Conservation (phyloP, 2,797 vertebrate genomes). For the Myotis planiceps region DNA sequence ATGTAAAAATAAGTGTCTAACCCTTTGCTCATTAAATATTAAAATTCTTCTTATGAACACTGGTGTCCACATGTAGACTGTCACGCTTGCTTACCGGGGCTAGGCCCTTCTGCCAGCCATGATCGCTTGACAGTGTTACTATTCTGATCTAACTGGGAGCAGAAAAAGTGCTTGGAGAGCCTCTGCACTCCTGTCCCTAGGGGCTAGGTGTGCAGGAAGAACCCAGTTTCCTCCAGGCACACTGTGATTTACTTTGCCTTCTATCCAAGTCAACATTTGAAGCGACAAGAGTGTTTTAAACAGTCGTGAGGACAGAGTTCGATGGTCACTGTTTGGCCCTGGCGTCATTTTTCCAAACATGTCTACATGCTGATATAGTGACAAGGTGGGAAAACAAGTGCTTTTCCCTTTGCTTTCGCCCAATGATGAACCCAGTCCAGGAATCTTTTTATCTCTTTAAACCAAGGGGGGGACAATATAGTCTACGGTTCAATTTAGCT, state of each 20-base stretch:
- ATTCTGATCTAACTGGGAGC: background rate
- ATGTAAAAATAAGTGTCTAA: background rate
- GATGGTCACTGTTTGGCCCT: background rate
- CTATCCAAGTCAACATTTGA: background rate
- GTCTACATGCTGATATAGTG: background rate
- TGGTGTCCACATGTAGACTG: background rate
- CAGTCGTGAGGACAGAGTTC: background rate
- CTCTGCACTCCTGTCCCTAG: accelerated
- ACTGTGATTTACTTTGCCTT: background rate
- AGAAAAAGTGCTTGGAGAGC: no score
- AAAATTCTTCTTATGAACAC: background rate
- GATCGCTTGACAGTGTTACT: accelerated
- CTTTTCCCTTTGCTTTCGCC: background rate
- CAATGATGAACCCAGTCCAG: background rate
- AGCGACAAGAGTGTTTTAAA: background rate
- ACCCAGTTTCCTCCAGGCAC: accelerated
- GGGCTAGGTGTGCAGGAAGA: accelerated
- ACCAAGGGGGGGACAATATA: background rate
- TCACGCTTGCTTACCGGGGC: accelerated
- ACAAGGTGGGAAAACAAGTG: background rate
- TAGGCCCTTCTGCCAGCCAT: accelerated
- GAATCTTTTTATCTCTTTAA: background rate
- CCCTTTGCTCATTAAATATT: background rate
- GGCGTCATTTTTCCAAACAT: background rate
- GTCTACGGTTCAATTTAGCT: background rate